Base-by-base conservation (phyloP, 2,888 invertebrate genomes). In the Mimas tiliae region DNA sequence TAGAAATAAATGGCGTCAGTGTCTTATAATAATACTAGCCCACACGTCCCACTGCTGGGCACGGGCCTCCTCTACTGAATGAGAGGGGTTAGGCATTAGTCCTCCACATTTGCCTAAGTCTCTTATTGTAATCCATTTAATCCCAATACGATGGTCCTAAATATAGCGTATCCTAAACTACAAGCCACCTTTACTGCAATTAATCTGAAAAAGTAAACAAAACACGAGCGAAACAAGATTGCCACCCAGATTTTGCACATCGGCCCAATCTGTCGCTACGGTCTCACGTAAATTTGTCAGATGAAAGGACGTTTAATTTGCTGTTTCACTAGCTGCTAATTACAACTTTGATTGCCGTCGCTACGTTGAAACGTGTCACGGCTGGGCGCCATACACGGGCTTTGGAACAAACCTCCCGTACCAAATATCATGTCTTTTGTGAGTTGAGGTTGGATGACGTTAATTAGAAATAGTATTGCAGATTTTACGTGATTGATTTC, bases 271-370 rank as follows among this genome's bases (percentile, higher is more conserved):
- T 63, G 53, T 65, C 55, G 62, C 64, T 62, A 64, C 64, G 66
- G 66, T 62, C 66, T 72, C 78, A 76, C 84, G 85, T 82, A 80
- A 84, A 84, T 84, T 83, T 84, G 85, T 88, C 87, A 88, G 85
- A 82, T 82, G 85, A 86, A 86, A 84, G 86, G 87, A 84, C 87
- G 87, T 89, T 91, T 87, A 90, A 92, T 91, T 91, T 90, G 87
- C 90, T 89, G 88, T 90, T 89, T 88, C 88, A 89, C 84, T 90
- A 90, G 88, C 83, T 89, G 89, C 88, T 92, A 91, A 91, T 92
- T 91, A 90, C 90, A 87, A 87, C 86, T 89, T 89, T 90, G 91
- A 91, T 90, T 91, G 89, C 84, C 80, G 85, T 72, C 86, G 85
- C 85, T 74, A 76, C 81, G 78, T 68, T 72, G 74, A 81, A 85